Percentiles rank a stretch among this genome's conserved stretches.
Conservation (phyloP, 2,113 vertebrate genomes). For the Tragelaphus imberbis region DNA sequence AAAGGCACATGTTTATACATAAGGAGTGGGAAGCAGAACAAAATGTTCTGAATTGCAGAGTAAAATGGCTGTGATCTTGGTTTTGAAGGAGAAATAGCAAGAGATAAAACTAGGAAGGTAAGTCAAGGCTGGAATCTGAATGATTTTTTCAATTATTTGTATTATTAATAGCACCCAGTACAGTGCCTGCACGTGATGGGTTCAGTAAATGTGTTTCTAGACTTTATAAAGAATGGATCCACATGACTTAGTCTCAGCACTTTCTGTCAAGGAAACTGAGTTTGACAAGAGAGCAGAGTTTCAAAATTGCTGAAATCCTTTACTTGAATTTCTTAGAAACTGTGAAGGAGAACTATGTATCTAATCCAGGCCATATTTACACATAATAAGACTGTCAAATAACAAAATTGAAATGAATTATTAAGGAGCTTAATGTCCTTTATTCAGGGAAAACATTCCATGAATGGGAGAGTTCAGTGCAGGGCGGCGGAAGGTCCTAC, state of each 20-base stretch:
- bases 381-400: background rate
- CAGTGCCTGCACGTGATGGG: background rate
- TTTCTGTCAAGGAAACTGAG: background rate
- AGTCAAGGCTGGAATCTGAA: background rate
- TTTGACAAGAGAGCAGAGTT: background rate
- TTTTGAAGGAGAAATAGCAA: background rate
- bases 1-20: background rate
- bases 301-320: background rate
- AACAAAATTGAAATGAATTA: background rate
- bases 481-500: background rate
- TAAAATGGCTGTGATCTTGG: background rate
- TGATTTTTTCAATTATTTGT: background rate
- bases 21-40: background rate
- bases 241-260: background rate
- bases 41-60: background rate
- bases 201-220: background rate
- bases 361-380: background rate
- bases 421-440: background rate
- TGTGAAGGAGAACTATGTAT: background rate
- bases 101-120: background rate
- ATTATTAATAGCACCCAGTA: background rate
- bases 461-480: background rate
- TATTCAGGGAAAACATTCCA: background rate
- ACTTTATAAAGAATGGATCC: background rate
- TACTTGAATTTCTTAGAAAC: background rate